Conservation (phyloP, 2,888 invertebrate species). For the Cantharis rufa region DNA sequence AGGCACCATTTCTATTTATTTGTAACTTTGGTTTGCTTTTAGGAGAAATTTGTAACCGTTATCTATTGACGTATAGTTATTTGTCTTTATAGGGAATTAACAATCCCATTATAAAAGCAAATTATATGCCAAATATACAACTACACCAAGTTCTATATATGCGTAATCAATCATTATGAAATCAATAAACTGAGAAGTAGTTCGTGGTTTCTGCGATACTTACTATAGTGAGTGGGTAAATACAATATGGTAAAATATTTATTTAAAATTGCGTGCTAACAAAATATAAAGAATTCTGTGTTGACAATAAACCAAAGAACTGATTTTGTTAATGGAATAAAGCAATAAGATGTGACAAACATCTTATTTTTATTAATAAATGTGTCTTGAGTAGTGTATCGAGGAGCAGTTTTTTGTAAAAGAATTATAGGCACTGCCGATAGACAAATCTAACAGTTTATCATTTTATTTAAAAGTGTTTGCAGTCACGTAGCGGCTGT, state of each 20-base stretch:
- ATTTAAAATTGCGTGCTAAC: background rate
- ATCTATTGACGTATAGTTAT: slow-evolving; percentile 23
- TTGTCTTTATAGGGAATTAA: slow-evolving; percentile 29
- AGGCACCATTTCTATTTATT: slow-evolving; percentile 44
- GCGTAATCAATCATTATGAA: background rate
- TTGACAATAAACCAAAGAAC: background rate
- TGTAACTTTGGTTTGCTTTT: slow-evolving; percentile 29
- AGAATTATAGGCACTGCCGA: background rate
- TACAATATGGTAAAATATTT: background rate
- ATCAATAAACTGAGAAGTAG: background rate
- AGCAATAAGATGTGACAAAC: slow-evolving; percentile 1
- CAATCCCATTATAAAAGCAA: slow-evolving; percentile 13
- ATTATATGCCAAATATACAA: slow-evolving; percentile 1
- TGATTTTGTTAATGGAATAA: slow-evolving; percentile 1
- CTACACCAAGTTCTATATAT: background rate
- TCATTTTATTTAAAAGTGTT: background rate
- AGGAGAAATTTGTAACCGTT: slow-evolving; percentile 29
- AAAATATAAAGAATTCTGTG: background rate
- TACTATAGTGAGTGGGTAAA: background rate
- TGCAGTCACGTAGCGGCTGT: background rate
- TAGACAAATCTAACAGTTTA: background rate
- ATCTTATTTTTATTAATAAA: background rate
- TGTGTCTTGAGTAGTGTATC: background rate
- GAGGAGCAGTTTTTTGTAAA: background rate
- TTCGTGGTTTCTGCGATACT: background rate